phyloP scores from a whole-genome alignment of 2,888 invertebrate species.

The Hydrotaea cyrtoneurina region DNA sequence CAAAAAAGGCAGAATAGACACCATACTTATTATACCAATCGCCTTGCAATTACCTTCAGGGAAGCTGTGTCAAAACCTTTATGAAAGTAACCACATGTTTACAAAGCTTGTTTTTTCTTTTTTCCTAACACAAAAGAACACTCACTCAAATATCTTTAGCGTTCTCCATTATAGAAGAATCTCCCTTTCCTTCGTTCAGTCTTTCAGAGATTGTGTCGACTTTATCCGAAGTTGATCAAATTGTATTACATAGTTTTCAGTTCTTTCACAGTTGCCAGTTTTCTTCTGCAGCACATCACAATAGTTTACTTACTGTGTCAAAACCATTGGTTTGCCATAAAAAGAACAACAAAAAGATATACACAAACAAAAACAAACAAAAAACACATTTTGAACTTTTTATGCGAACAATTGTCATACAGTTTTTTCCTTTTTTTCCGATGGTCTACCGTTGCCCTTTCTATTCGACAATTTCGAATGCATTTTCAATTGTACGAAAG shows the following conservation, averaged over 20 bases:
- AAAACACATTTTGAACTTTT: neutral
- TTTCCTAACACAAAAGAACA: no score
- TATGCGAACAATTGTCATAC: neutral
- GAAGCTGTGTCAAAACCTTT: no score
- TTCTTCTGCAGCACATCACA: neutral
- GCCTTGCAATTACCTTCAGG: no score
- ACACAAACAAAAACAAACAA: no score
- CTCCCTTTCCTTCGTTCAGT: neutral
- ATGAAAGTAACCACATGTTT: no score
- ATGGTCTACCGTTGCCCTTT: neutral
- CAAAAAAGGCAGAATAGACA: no score
- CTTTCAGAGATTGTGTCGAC: neutral
- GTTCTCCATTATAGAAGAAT: no score
- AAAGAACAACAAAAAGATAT: neutral
- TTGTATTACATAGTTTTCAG: no score
- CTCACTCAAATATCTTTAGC: no score
- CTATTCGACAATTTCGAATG: neutral
- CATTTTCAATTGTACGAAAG: slow-evolving; percentile 6
- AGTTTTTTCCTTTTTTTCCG: neutral
- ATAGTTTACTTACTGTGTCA: neutral
- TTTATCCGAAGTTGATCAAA: no score
- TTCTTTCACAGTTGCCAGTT: neutral
- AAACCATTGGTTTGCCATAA: neutral
- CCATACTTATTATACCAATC: no score
- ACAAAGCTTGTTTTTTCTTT: no score